Base-by-base conservation (phyloP, 2,797 vertebrate species). In the Liasis olivaceus region DNA sequence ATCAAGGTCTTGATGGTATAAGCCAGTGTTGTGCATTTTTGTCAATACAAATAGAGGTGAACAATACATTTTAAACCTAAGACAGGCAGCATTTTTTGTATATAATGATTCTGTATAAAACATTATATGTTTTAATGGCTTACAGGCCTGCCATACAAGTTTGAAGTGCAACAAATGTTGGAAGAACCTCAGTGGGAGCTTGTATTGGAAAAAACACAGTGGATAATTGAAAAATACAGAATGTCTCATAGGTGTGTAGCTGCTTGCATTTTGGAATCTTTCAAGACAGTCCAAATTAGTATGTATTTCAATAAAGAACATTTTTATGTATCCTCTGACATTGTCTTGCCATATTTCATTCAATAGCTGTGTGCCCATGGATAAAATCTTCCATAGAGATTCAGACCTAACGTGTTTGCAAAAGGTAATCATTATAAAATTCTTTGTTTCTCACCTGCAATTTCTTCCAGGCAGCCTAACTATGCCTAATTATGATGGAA, bases 141-240 rank as follows among this genome's bases (percentile, higher is more conserved):
- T 96, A 17, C 97, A 99, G 99, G 98, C 95, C 97, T 99, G 96
- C 99, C 99, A 58, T 99, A 98, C 97, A 98, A 97, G 96, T 99
- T 99, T 94, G 98, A 99, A 97, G 97, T 99, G 93, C 97, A 98
- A 66, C 97, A 98, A 91, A 98, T 98, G 95, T 95, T 97, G 94
- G 98, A 99, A 95, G 97, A 98, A 92, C 99, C 99, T 93, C 98
- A 97, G 95, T 99, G 99, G 99, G 98, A 98, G 28, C 98, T 99
- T 95, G 97, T 98, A 47, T 97, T 98, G 98, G 98, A 98, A 95
- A 98, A 99, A 97, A 98, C 98, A 69, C 98, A 98, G 94, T 99
- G 99, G 99, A 99, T 99, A 96, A 98, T 99, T 95, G 97, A 98
- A 94, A 99, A 99, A 95, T 99, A 99, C 97, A 97, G 97, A 63